Base-by-base conservation (phyloP, 1,140 invertebrate species). In the Solenopsis invicta region DNA sequence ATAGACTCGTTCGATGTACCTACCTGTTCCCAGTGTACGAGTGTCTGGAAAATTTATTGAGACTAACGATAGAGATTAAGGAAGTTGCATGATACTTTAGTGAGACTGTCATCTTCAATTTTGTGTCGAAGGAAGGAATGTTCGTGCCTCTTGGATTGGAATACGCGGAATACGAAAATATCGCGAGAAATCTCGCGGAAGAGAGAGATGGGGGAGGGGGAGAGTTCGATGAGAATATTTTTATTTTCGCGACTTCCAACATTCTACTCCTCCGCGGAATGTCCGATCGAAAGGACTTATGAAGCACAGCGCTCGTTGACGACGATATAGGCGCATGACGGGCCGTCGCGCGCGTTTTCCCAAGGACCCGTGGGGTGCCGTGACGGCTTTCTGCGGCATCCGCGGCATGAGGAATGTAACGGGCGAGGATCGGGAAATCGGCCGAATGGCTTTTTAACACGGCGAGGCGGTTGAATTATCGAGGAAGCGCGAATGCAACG, bases 361-460 rank as follows among this genome's bases (percentile, higher is more conserved):
- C 48, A 45, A 21, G 41, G 29, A 50, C 45, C 18, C 24, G 54
- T 18, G 52, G 52, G 34, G 64, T 64, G 74, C 85, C 52, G 78
- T 62, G 72, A 82, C 82, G 88, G 75, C 77, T 78, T 78, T 87
- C 87, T 67, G 74, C 76, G 80, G 54, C 67, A 89, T 89, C 77
- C 88, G 74, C 64, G 74, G 34, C n/a, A 13, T 69, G 24, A 24
- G 85, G 85, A 87, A 89, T 90, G 85, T 87, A 89, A 90, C 75
- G 88, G 85, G 12, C 64, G 37, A 54, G 29, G 71, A 74, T 85
- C 74, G 75, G 87, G 88, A 92, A 89, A 86, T 91, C 89, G 64
- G 52, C 61, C 21, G 62, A 56, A 86, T 81, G 34, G 74, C 85
- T 82, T 81, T 85, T 89, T 61, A 13, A 37, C 71, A 59, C 37